Percentiles rank a stretch among this genome's conserved stretches.
Conservation (phyloP, 2,113 vertebrate genomes). For the Apaloderma vittatum region DNA sequence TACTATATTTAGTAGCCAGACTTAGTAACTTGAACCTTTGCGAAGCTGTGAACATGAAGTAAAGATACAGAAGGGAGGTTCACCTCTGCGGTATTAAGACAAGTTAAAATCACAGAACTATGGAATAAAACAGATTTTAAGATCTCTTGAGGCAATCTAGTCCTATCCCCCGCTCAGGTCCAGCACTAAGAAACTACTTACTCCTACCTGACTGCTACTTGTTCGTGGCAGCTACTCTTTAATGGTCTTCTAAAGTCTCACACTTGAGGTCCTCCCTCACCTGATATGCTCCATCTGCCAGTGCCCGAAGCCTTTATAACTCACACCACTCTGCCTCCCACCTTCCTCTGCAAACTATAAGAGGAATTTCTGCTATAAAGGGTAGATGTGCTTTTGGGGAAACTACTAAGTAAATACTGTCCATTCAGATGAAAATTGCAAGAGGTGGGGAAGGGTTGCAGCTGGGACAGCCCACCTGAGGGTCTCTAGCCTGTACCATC, state of each 20-base stretch:
- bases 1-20: neutral
- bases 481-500: neutral
- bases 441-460: fast-evolving
- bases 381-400: neutral
- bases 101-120: neutral
- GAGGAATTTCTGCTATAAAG: neutral
- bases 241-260: neutral
- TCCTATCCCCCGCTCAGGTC: neutral
- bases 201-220: neutral
- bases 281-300: neutral
- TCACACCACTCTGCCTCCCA: neutral
- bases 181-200: neutral
- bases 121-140: neutral
- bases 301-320: neutral
- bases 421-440: neutral
- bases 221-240: neutral
- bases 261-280: neutral
- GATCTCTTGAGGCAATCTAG: neutral
- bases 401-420: neutral
- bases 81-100: neutral
- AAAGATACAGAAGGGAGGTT: neutral
- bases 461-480: neutral
- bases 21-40: neutral
- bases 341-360: neutral
- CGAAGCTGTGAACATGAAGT: neutral